phyloP scores from a whole-genome alignment of 2,797 vertebrate species.

The Gephyroberyx darwinii region DNA sequence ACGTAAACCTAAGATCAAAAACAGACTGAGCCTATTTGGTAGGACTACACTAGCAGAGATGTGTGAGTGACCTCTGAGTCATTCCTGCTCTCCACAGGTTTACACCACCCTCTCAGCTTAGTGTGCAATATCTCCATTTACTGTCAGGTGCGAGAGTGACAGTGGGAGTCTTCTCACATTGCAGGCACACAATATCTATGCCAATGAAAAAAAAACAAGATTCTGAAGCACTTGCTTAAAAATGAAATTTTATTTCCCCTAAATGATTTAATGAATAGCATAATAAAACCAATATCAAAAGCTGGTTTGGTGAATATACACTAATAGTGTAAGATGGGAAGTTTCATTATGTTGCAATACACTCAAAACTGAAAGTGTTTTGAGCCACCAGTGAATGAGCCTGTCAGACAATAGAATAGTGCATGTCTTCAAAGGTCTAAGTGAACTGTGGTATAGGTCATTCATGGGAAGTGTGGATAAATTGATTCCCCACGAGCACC shows the following conservation, averaged over 20 bases:
- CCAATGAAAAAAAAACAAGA: not conserved
- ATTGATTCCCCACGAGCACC: constrained; percentile 12
- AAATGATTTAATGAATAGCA: not conserved
- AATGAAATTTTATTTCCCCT: not conserved
- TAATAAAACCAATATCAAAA: not conserved
- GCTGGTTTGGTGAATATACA: constrained; percentile 1
- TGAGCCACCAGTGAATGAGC: not conserved
- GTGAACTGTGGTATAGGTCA: not conserved
- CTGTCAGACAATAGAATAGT: constrained; percentile 8
- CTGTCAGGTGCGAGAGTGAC: constrained; percentile 37
- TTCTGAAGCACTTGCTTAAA: not conserved
- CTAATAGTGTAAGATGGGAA: not conserved
- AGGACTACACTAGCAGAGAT: constrained; percentile 35
- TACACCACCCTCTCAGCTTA: constrained; percentile 22
- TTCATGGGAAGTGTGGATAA: constrained; percentile 15
- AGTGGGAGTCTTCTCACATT: constrained; percentile 12
- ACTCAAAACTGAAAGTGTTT: not conserved
- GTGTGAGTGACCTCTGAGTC: constrained; percentile 36
- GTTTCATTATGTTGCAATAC: constrained; percentile 1
- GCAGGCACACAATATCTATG: constrained; percentile 6
- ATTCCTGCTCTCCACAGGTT: constrained; percentile 38
- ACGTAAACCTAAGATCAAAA: constrained; percentile 13
- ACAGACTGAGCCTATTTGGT: constrained; percentile 32
- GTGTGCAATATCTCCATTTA: constrained; percentile 20
- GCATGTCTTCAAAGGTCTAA: constrained; percentile 13